A percentile compares a stretch with the other conserved stretches of the same genome.
Evolutionary conservation across 2,113 vertebrate species (phyloP).

Genomic region (Myodes glareolus): DNA sequence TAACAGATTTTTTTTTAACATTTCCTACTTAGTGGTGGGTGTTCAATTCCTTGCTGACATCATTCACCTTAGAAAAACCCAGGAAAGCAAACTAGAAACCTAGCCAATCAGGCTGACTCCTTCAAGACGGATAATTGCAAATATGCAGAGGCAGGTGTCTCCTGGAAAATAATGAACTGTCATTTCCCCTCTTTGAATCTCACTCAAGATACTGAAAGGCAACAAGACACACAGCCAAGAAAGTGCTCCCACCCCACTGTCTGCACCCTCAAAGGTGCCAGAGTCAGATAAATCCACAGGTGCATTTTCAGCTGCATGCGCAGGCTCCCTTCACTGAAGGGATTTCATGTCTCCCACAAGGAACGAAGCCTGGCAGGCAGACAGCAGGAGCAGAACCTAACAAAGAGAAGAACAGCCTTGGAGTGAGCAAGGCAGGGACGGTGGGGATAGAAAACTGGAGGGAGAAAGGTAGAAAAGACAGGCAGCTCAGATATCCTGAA

Average conservation of each 20-base stretch:
- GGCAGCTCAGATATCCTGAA: fast-evolving
- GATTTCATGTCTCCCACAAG: not conserved
- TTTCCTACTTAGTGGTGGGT: not conserved
- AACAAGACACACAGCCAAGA: not conserved
- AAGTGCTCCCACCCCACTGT: not conserved
- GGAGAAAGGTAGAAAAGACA: not conserved
- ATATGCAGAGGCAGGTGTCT: not conserved
- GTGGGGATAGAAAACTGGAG: not conserved
- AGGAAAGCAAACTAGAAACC: not conserved
- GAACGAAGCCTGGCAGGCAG: not conserved
- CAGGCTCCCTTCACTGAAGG: not conserved
- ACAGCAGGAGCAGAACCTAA: not conserved
- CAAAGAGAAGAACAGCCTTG: fast-evolving
- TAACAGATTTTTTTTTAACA: not conserved
- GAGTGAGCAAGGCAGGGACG: not conserved
- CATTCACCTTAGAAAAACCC: not conserved
- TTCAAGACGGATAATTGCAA: not conserved
- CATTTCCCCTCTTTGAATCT: not conserved
- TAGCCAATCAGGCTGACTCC: not conserved
- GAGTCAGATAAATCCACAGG: not conserved
- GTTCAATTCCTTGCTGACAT: not conserved
- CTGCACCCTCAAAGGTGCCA: not conserved
- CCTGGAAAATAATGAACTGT: not conserved
- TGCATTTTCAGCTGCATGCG: not conserved
- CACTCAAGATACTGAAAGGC: not conserved